These are phyloP conservation scores for Thaumatotibia leucotreta DNA, from an alignment of 1,140 invertebrate genomes.

Conservation along the genomic window DNA sequence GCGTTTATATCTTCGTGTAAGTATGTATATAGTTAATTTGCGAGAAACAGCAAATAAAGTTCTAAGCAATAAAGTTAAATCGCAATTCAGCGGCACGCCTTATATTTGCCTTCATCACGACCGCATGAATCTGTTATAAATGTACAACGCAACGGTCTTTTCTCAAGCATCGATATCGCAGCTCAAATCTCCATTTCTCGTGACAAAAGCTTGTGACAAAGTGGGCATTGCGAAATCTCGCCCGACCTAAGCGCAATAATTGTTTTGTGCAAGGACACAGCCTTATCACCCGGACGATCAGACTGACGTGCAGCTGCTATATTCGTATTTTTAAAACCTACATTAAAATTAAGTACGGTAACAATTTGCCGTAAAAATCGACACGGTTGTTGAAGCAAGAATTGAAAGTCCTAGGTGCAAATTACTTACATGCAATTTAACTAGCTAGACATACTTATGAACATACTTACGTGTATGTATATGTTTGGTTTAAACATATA, in stretches of 20 bases:
- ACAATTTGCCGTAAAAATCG: not conserved
- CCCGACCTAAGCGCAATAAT: slow-evolving; percentile 44
- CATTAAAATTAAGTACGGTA: slow-evolving; percentile 18
- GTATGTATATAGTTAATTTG: not conserved
- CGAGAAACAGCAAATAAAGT: not conserved
- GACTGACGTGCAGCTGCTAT: slow-evolving; percentile 23
- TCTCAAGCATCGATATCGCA: slow-evolving; percentile 25
- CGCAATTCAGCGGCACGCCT: not conserved
- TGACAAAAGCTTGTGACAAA: slow-evolving; percentile 34
- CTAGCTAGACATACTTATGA: no score
- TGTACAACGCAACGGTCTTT: slow-evolving; percentile 8
- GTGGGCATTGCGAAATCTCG: slow-evolving; percentile 38
- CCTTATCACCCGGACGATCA: slow-evolving; percentile 50
- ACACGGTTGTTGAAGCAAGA: not conserved
- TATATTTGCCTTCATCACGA: not conserved
- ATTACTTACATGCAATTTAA: no score
- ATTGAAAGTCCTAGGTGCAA: no score
- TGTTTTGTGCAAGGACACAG: slow-evolving; percentile 62
- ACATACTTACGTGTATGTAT: no score
- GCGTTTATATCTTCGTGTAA: not conserved
- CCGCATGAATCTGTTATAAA: slow-evolving; percentile 16
- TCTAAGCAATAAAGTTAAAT: not conserved
- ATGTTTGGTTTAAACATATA: no score
- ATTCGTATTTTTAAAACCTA: slow-evolving; percentile 23
- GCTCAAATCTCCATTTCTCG: slow-evolving; percentile 26